Base-by-base conservation (phyloP, 2,113 vertebrate genomes). In the Nothocercus nigrocapillus region DNA sequence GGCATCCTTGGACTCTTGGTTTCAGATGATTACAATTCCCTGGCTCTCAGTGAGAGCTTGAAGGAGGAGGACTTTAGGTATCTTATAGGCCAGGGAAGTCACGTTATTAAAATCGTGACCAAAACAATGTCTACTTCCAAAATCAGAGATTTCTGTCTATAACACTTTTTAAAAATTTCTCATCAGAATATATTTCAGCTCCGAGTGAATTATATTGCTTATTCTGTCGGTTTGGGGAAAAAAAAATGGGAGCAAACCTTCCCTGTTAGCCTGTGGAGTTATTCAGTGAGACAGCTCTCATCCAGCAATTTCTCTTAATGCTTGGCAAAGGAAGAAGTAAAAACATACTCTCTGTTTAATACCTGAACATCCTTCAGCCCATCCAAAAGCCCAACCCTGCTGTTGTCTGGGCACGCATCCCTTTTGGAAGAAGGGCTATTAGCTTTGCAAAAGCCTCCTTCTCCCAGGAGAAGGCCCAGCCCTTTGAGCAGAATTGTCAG, bases 301-400 rank as follows among this genome's bases (percentile, higher is more conserved):
- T 66, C 62, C 94, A 94, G 49, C 53, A 45, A 13, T 58, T 84
- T 61, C 64, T 83, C 40, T 90, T 47, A 73, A 30, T 4, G 8
- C 19, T 21, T 95, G 93, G 85, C 96, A 93, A 79, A 92, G 6
- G 74, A 81, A 63, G 58, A 89, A 90, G 16, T 62, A 5, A 82
- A 47, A 96, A 84, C 63, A 62, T 32, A 51, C 58, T 70, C 54
- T 61, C 66, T 69, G 58, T 76, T 89, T 62, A 85, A 87, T 93
- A 95, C 95, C 95, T 96, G 94, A 94, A 88, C 81, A 80, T 51
- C 86, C 49, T 85, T 83, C 21, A n/a, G n/a, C 56, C 24, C 53
- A 28, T n/a, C n/a, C 66, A 92, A 76, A 82, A 93, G 66, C 69
- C 64, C 86, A 92, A 53, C 58, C 90, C 93, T 94, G 94, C 90